Evolutionary conservation across 1,140 invertebrate species (phyloP).

Genomic region (Hormaphis cornu): DNA sequence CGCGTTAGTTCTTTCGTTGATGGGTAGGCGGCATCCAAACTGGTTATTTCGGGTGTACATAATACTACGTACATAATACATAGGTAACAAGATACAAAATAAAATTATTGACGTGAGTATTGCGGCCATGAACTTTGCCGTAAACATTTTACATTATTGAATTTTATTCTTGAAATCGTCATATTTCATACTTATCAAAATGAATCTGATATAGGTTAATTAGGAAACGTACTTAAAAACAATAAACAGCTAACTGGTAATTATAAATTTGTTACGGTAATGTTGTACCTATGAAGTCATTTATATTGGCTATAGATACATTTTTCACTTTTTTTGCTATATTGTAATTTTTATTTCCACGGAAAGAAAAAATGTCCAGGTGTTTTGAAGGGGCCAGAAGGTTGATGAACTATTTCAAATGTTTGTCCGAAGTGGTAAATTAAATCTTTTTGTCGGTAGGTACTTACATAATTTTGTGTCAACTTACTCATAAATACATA

Average conservation of each 20-base stretch:
- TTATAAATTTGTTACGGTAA: no score
- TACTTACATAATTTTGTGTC: no score
- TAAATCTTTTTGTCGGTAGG: no score
- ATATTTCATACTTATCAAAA: background rate
- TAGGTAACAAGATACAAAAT: background rate
- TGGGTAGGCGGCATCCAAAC: constrained; percentile 13
- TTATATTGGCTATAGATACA: background rate
- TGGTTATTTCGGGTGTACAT: constrained; percentile 13
- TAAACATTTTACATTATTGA: constrained; percentile 1
- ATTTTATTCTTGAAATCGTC: background rate
- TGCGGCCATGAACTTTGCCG: constrained; percentile 17
- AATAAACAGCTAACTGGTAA: no score
- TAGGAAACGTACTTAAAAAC: background rate
- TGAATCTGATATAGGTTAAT: background rate
- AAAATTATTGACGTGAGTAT: background rate
- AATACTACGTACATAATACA: no score
- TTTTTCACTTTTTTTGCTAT: background rate
- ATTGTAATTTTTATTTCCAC: background rate
- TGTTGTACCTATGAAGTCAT: background rate
- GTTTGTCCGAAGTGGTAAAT: background rate
- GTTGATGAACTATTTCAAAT: background rate
- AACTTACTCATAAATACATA: no score
- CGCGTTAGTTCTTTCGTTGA: background rate
- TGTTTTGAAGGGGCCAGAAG: background rate
- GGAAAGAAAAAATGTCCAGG: background rate